Base-by-base conservation (phyloP, 2,113 vertebrate species). In the Hypocryptadius cinnamomeus region DNA sequence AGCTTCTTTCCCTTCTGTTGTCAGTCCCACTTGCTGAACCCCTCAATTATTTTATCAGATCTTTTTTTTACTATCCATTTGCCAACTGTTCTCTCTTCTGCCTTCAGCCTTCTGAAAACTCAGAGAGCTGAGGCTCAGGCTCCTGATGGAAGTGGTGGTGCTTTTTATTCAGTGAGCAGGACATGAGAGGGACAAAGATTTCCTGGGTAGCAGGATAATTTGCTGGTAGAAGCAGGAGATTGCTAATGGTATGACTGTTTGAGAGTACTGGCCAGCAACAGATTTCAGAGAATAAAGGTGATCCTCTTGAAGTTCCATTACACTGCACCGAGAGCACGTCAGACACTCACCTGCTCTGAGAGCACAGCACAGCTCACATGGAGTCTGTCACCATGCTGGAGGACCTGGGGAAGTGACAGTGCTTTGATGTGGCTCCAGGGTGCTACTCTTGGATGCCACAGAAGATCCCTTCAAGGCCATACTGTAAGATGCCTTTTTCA, bases 1-100 rank as follows among this genome's bases (percentile, higher is more conserved):
- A 87, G 42, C 69, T 84, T 68, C 45, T 89, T 89, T 90, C 51
- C 83, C 64, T 94, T 90, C 91, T 93, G 71, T 63, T 90, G 21
- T 78, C 70, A 84, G 13, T 42, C 37, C 50, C 28, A 44, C 60
- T 77, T 90, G 50, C 60, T 54, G 72, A 95, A 80, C 39, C 23
- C 18, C 63, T 85, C 13, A 13, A 63, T 77, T 82, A 53, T 54
- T 94, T 92, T 56, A 85, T 72, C 71, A 83, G 71, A 45, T 85
- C 24, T 73, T 82, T 69, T 85, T 85, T 66, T 50, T 77, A 22
- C 51, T 81, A n/a, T 24, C 23, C 12, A 5, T 79, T 89, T 91
- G 30, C 51, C 48, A 89, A 13, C 28, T 82, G 10, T 87, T 87
- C 63, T 79, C 51, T 89, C 39, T 59, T 94, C 72, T 86, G 71